Evolutionary conservation across 2,113 vertebrate genomes (phyloP).

Genomic region (Cinclus cinclus): DNA sequence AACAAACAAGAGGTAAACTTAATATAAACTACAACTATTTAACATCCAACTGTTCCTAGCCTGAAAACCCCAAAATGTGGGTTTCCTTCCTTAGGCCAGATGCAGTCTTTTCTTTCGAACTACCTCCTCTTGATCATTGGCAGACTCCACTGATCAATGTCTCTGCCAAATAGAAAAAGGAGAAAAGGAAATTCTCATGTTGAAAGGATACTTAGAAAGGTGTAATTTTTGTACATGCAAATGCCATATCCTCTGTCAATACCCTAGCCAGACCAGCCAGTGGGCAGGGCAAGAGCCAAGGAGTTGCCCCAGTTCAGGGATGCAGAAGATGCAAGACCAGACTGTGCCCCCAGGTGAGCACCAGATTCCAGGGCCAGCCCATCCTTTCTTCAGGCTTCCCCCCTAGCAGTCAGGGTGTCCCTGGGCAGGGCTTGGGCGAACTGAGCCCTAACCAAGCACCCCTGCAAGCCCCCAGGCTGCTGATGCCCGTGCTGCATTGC

Average conservation of each 20-base stretch:
- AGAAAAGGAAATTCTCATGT: neutral
- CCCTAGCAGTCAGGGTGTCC: neutral
- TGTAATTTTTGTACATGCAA: neutral
- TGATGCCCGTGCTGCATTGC: neutral
- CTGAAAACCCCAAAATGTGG: neutral
- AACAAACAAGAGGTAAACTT: neutral
- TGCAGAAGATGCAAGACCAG: neutral
- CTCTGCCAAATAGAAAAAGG: conserved; percentile 69
- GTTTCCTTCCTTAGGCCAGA: conserved; percentile 70
- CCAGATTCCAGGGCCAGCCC: neutral
- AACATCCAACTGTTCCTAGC: neutral
- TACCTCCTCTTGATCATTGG: conserved; percentile 86
- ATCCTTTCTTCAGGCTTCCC: neutral
- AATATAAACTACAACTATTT: neutral
- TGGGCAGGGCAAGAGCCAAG: neutral
- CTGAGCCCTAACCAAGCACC: too few species aligned
- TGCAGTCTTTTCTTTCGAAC: conserved; percentile 88
- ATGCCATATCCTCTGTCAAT: accelerated
- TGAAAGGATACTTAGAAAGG: neutral
- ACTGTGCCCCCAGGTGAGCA: neutral
- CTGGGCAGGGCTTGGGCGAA: neutral
- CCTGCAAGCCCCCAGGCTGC: neutral
- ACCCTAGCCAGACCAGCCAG: neutral
- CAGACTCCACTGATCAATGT: conserved; percentile 86
- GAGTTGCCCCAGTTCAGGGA: neutral